A percentile compares a stretch with the other conserved stretches of the same genome.
Conservation (phyloP, 2,797 vertebrate species). For the Crenichthys baileyi region DNA sequence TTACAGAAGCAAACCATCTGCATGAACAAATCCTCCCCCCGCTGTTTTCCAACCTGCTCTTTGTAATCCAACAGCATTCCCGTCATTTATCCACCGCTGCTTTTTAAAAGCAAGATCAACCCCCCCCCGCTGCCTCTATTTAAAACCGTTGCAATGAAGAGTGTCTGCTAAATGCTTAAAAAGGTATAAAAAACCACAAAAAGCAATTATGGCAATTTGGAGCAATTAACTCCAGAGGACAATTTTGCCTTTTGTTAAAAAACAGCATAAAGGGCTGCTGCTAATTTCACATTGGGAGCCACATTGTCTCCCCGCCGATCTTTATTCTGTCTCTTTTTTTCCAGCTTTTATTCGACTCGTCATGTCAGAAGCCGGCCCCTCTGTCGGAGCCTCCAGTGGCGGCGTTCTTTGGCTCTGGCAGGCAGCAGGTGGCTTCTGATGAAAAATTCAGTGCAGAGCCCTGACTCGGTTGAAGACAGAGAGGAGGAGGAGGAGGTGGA, state of each 20-base stretch:
- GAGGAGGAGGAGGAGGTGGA: slow-evolving; percentile 63
- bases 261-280: slow-evolving; percentile 34
- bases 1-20: background rate
- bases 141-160: slow-evolving; percentile 16
- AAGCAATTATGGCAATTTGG: slow-evolving; percentile 55
- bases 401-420: slow-evolving; percentile 66
- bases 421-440: slow-evolving; percentile 79
- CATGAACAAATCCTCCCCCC: background rate
- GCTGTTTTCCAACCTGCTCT: background rate
- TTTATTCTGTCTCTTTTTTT: slow-evolving; percentile 31
- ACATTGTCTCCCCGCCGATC: slow-evolving; percentile 53
- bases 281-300: slow-evolving; percentile 42
- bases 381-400: slow-evolving; percentile 87
- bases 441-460: slow-evolving; percentile 75
- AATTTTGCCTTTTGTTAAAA: slow-evolving; percentile 61
- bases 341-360: slow-evolving; percentile 44
- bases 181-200: slow-evolving; percentile 36
- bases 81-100: slow-evolving; percentile 14
- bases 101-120: slow-evolving; percentile 2
- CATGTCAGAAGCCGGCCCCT: slow-evolving; percentile 79
- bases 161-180: slow-evolving; percentile 44
- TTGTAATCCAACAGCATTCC: slow-evolving; percentile 12
- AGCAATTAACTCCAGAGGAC: slow-evolving; percentile 56
- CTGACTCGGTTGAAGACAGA: slow-evolving; percentile 52
- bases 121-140: slow-evolving; percentile 17